Evolutionary conservation across 1,140 invertebrate species (phyloP).

Genomic region (Bombus haemorrhoidalis): DNA sequence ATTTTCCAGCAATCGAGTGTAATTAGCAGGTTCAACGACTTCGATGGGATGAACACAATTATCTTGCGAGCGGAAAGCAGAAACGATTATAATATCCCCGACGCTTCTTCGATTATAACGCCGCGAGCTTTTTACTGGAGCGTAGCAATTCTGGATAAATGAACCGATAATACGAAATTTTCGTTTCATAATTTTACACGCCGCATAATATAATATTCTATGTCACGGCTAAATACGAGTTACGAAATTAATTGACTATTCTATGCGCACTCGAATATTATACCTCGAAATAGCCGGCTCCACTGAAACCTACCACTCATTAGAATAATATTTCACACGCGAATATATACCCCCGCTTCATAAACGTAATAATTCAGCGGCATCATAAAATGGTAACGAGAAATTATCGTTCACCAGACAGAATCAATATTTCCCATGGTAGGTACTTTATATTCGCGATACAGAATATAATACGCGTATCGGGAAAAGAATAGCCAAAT

Average conservation of each 20-base stretch:
- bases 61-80: constrained; percentile 5
- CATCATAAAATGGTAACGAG: constrained; percentile 9
- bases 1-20: background rate
- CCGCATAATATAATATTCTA: background rate
- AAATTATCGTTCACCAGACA: background rate
- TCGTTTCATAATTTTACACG: background rate
- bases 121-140: background rate
- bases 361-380: background rate
- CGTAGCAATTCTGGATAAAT: background rate
- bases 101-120: background rate
- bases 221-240: background rate
- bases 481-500: background rate
- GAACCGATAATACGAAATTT: background rate
- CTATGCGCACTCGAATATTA: background rate
- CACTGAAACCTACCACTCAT: background rate
- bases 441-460: background rate
- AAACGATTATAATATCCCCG: background rate
- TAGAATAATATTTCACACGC: constrained; percentile 3
- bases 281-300: background rate
- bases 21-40: constrained; percentile 12
- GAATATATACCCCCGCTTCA: background rate
- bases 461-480: background rate
- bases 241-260: constrained; percentile 2
- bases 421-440: constrained; percentile 12
- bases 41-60: constrained; percentile 4